A percentile compares a stretch with the other conserved stretches of the same genome.
Conservation (phyloP, 2,113 vertebrate genomes). For the Rostratula benghalensis region DNA sequence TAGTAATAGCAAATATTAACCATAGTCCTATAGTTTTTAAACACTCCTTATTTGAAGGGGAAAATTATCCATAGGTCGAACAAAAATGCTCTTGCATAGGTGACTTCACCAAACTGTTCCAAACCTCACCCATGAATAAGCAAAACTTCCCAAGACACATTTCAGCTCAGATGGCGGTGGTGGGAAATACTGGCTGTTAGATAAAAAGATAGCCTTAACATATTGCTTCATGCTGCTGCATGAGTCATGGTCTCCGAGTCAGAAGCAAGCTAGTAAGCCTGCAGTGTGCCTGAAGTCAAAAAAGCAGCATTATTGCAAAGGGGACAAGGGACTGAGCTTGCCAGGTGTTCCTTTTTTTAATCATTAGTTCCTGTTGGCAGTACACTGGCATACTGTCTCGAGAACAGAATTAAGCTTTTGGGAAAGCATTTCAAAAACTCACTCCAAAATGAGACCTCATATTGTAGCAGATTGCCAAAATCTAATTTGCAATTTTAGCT, state of each 20-base stretch:
- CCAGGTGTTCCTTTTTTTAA: neutral
- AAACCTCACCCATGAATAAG: neutral
- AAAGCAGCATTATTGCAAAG: neutral
- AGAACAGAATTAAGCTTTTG: neutral
- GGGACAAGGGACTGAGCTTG: neutral
- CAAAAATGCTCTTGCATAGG: neutral
- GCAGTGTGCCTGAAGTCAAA: neutral
- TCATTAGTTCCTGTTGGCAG: neutral
- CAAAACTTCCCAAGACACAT: neutral
- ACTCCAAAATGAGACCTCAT: slow-evolving; percentile 4
- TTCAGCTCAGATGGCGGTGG: neutral
- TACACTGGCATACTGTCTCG: neutral
- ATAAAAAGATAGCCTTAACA: neutral
- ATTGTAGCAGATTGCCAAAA: neutral
- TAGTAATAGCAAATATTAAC: neutral
- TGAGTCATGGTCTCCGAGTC: neutral
- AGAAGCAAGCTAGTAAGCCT: neutral
- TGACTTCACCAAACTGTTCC: neutral
- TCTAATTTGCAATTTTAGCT: slow-evolving; percentile 17
- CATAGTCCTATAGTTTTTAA: neutral
- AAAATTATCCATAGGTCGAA: neutral
- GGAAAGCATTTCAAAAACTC: slow-evolving; percentile 12
- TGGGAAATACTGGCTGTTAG: neutral
- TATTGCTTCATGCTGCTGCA: neutral
- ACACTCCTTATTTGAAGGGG: neutral